Conservation (phyloP, 2,888 invertebrate genomes). For the Serripes groenlandicus region DNA sequence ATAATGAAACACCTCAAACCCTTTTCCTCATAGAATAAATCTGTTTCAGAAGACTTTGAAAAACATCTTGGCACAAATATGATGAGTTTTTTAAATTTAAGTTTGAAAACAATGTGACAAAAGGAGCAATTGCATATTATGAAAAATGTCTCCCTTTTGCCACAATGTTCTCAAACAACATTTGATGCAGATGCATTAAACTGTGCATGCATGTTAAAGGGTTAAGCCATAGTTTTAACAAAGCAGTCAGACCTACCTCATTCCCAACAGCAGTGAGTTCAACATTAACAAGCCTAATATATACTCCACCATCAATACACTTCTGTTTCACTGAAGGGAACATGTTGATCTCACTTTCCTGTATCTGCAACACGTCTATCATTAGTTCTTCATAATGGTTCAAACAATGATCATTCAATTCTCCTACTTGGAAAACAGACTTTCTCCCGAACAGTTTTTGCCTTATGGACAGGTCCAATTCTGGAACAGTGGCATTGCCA, state of each 20-base stretch:
- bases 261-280: neutral
- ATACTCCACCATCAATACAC: neutral
- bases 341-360: slow-evolving; percentile 16
- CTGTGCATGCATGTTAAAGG: neutral
- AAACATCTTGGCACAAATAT: no score
- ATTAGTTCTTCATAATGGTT: neutral
- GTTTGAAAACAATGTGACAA: neutral
- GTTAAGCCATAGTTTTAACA: no score
- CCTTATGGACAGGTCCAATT: neutral
- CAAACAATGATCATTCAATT: neutral
- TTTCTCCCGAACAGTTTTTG: neutral
- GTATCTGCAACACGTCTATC: neutral
- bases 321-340: neutral
- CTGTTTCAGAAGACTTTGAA: no score
- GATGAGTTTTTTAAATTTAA: no score
- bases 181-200: neutral
- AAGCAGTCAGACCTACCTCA: slow-evolving; percentile 1
- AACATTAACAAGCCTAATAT: slow-evolving; percentile 6
- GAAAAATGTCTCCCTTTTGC: neutral
- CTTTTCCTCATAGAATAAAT: no score
- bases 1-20: no score
- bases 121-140: neutral
- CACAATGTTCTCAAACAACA: neutral
- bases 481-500: neutral
- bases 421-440: neutral